Evolutionary conservation across 2,888 invertebrate genomes (phyloP).

Genomic region (Acronicta psi): DNA sequence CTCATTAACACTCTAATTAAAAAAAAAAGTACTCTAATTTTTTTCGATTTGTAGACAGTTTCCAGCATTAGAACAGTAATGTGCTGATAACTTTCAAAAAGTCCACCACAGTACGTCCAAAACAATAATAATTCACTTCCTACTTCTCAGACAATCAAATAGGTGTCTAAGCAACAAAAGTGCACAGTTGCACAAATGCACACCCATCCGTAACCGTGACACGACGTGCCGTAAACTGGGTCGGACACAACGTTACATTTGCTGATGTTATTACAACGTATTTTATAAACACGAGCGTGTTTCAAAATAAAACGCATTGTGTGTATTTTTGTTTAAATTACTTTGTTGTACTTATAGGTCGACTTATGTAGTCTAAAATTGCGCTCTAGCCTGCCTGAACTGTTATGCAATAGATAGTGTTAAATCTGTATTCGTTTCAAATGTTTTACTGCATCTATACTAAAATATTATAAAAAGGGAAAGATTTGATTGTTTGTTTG

Average conservation of each 20-base stretch:
- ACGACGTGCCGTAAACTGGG: constrained; percentile 47
- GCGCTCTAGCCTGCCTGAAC: no score
- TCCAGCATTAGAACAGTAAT: no score
- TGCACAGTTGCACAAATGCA: constrained; percentile 7
- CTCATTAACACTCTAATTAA: no score
- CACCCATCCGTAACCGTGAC: constrained; percentile 39
- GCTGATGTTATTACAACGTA: constrained; percentile 27
- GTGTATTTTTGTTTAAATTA: constrained; percentile 27
- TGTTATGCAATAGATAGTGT: no score
- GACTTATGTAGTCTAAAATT: background rate
- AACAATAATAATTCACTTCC: constrained; percentile 33
- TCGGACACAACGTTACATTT: constrained; percentile 28
- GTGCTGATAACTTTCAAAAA: no score
- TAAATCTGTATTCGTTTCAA: no score
- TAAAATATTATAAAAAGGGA: no score
- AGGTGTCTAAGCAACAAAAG: constrained; percentile 11
- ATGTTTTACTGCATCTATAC: no score
- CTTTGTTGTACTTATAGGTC: background rate
- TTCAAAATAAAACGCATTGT: constrained; percentile 27
- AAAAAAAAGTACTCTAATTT: no score
- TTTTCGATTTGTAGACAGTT: no score
- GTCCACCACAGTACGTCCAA: background rate
- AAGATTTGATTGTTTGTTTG: no score
- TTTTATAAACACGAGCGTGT: constrained; percentile 39
- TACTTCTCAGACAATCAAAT: constrained; percentile 23